Conservation (phyloP, 2,113 vertebrate genomes). For the Murina feae region DNA sequence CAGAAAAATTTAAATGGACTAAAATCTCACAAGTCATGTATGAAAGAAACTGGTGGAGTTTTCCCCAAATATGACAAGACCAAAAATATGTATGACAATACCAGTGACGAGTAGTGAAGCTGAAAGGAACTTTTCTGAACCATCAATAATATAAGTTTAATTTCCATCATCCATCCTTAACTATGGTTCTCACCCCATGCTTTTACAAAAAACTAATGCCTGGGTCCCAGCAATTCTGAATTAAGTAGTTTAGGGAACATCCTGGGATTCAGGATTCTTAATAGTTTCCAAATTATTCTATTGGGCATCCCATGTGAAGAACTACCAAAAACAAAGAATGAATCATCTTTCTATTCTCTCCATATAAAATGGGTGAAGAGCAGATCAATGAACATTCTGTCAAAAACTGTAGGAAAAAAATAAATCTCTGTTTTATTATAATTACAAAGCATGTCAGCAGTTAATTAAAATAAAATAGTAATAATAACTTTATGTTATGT, state of each 20-base stretch:
- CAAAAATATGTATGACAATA: neutral
- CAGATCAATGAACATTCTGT: neutral
- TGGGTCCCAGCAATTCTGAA: neutral
- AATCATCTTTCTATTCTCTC: constrained; percentile 1
- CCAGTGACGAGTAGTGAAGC: neutral
- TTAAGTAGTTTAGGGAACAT: neutral
- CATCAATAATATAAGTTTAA: neutral
- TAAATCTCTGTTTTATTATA: neutral
- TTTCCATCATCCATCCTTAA: neutral
- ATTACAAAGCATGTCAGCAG: neutral
- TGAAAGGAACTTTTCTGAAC: neutral
- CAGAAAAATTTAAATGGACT: neutral
- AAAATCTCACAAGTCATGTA: neutral
- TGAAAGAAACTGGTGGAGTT: neutral
- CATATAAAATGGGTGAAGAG: neutral
- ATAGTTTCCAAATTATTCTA: neutral
- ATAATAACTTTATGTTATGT: constrained; percentile 28
- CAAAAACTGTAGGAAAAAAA: constrained; percentile 17
- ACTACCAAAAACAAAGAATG: neutral
- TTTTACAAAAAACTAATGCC: neutral
- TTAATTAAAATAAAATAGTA: constrained; percentile 42
- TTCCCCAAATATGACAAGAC: neutral
- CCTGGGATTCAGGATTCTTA: neutral
- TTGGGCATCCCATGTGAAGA: neutral
- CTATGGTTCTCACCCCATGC: neutral